Percentiles rank a stretch among this genome's conserved stretches.
These are phyloP conservation scores for Lithophane socia DNA, from an alignment of 2,888 invertebrate genomes.

Conservation along the genomic window DNA sequence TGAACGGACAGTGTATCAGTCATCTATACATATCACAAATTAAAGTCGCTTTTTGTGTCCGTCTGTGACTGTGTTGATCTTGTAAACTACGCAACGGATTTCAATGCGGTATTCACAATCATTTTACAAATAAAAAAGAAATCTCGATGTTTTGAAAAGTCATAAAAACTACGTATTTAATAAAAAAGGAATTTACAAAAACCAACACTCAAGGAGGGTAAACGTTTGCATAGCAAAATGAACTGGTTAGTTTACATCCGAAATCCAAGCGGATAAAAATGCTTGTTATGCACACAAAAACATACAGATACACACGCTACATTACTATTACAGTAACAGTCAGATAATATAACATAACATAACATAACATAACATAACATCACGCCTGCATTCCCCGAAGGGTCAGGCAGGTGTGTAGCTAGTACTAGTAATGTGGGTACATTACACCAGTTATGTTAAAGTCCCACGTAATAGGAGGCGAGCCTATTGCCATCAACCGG, in stretches of 20 bases:
- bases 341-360: background rate
- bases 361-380: background rate
- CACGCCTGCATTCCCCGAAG: background rate
- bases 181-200: background rate
- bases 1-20: background rate
- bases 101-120: no score
- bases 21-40: no score
- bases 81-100: no score
- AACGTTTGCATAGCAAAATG: conserved; percentile 1
- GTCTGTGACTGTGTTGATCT: no score
- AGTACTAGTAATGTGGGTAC: no score
- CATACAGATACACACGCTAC: no score
- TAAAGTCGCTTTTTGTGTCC: no score
- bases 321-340: background rate
- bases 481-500: no score
- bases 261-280: background rate
- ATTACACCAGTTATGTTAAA: no score
- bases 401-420: background rate
- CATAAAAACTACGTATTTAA: no score
- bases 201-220: background rate
- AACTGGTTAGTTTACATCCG: background rate
- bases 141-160: no score
- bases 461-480: background rate
- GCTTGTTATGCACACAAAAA: background rate
- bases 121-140: no score